Evolutionary conservation across 2,113 vertebrate genomes (phyloP).

Genomic region (Cavia aperea): DNA sequence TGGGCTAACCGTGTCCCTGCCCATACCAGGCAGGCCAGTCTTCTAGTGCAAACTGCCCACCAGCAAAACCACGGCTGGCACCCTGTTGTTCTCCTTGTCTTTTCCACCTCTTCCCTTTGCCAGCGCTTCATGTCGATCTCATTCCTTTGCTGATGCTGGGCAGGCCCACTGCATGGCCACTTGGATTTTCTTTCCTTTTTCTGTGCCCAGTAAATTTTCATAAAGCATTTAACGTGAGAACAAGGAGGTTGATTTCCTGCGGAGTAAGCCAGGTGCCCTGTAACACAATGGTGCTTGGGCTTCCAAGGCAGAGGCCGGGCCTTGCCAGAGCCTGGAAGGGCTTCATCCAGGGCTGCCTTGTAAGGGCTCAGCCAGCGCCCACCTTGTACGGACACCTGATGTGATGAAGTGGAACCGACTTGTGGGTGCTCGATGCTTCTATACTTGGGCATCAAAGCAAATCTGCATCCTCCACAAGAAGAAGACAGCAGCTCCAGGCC

Average conservation of each 20-base stretch:
- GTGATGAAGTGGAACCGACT: slow-evolving; percentile 76
- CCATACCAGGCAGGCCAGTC: neutral
- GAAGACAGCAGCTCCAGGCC: slow-evolving; percentile 62
- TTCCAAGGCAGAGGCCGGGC: slow-evolving; percentile 74
- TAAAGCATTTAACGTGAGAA: slow-evolving; percentile 77
- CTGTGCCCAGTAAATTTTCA: slow-evolving; percentile 72
- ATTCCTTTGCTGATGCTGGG: slow-evolving; percentile 54
- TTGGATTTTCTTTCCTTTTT: slow-evolving; percentile 75
- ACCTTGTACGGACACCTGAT: slow-evolving; percentile 76
- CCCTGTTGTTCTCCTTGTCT: neutral
- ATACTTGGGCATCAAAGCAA: slow-evolving; percentile 67
- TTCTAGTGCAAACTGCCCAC: neutral
- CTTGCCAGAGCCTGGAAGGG: slow-evolving; percentile 72
- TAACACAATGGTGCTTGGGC: slow-evolving; percentile 76
- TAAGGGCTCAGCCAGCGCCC: neutral
- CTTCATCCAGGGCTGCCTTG: slow-evolving; percentile 72
- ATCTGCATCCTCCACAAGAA: slow-evolving; percentile 62
- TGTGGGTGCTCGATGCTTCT: slow-evolving; percentile 71
- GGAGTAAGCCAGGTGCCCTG: slow-evolving; percentile 71
- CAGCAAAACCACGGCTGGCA: slow-evolving; percentile 18
- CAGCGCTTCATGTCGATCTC: slow-evolving; percentile 19
- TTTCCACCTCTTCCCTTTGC: slow-evolving; percentile 40
- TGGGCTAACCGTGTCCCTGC: neutral
- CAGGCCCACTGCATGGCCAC: slow-evolving; percentile 66
- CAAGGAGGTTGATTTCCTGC: slow-evolving; percentile 78